These are phyloP conservation scores for Podocnemis expansa DNA, from an alignment of 2,113 vertebrate genomes.

Conservation along the genomic window DNA sequence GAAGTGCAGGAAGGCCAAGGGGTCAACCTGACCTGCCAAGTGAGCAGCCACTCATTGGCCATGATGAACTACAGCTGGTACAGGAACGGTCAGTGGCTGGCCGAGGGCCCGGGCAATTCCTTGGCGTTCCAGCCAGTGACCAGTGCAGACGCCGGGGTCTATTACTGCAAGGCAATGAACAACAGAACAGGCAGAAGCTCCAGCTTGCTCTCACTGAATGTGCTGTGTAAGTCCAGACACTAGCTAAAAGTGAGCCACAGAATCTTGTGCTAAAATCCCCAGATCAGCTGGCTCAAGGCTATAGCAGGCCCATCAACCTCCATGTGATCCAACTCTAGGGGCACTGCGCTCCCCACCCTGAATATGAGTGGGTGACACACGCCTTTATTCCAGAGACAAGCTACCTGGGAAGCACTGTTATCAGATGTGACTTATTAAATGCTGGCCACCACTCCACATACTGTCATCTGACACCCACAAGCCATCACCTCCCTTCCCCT, in stretches of 20 bases:
- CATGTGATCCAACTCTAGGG: no score
- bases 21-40: constrained; percentile 52
- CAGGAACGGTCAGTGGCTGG: not conserved
- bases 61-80: constrained; percentile 58
- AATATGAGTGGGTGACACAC: not conserved
- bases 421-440: not conserved
- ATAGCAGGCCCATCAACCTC: not conserved
- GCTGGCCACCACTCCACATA: not conserved
- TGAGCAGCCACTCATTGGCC: not conserved
- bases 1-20: constrained; percentile 16
- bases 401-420: not conserved
- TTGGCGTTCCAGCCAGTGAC: not conserved
- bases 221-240: constrained; percentile 42
- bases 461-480: no score
- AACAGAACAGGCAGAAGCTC: not conserved
- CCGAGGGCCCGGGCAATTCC: fast-evolving
- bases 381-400: not conserved
- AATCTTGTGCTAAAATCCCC: not conserved
- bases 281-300: not conserved
- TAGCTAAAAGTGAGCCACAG: not conserved
- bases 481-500: not conserved
- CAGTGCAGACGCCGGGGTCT: constrained; percentile 1
- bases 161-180: constrained; percentile 22
- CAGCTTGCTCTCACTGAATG: not conserved
- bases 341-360: no score